A percentile compares a stretch with the other conserved stretches of the same genome.
Evolutionary conservation across 2,888 invertebrate species (phyloP).

Genomic region (Plebejus melissa): DNA sequence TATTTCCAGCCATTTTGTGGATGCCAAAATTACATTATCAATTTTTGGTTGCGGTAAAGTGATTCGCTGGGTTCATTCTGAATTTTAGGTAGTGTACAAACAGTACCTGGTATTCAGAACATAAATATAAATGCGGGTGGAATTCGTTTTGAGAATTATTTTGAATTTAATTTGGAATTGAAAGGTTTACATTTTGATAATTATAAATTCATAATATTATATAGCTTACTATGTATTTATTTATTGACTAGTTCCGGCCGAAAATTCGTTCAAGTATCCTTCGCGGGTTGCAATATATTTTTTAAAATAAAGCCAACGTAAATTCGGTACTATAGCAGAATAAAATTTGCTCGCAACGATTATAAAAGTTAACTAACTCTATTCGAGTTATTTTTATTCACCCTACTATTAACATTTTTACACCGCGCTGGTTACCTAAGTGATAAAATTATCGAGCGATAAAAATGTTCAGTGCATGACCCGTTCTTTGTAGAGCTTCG

Average conservation of each 20-base stretch:
- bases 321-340: not conserved
- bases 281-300: not conserved
- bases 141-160: not conserved
- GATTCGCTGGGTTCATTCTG: not conserved
- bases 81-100: not conserved
- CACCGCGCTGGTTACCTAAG: not conserved
- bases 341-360: not conserved
- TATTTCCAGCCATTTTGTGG: not conserved
- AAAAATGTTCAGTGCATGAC: constrained; percentile 21
- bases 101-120: not conserved
- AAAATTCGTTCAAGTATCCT: too few relatives aligned
- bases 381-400: not conserved
- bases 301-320: too few relatives aligned
- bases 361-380: not conserved
- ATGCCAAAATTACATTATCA: not conserved
- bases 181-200: too few relatives aligned
- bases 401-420: constrained; percentile 12
- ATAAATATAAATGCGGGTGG: not conserved
- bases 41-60: not conserved
- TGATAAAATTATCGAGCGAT: constrained; percentile 22
- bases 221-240: too few relatives aligned
- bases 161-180: not conserved
- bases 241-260: too few relatives aligned
- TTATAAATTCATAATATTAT: too few relatives aligned
- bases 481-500: constrained; percentile 26